A percentile compares a stretch with the other conserved stretches of the same genome.
These are phyloP conservation scores for Silurus lanzhouensis DNA, from an alignment of 2,797 vertebrate species.

Conservation along the genomic window DNA sequence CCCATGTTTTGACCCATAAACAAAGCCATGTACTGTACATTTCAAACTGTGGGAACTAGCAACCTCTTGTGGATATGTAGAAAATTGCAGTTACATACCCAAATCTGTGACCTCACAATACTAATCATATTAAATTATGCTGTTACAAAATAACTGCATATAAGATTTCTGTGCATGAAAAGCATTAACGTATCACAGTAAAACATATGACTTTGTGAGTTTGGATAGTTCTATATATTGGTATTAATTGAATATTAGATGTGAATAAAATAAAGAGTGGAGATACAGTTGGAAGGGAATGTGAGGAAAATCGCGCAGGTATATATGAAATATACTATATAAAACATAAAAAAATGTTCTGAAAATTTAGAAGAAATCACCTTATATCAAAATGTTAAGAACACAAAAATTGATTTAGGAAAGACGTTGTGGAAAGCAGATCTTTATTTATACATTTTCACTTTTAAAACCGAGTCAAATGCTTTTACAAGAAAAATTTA, in stretches of 20 bases:
- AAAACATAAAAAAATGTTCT: background rate
- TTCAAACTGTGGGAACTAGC: background rate
- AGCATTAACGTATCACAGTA: background rate
- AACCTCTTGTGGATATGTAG: background rate
- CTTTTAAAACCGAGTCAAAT: background rate
- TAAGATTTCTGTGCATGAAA: background rate
- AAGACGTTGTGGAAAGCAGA: background rate
- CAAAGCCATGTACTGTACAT: background rate
- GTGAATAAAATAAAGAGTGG: background rate
- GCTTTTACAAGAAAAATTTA: background rate
- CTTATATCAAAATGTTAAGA: no score
- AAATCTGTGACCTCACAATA: background rate
- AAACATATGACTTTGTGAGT: background rate
- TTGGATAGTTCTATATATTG: background rate
- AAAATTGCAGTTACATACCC: background rate
- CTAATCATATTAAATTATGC: background rate
- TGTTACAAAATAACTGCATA: background rate
- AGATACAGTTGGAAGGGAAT: background rate
- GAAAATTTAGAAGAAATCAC: background rate
- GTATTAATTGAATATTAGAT: background rate
- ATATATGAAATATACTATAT: background rate
- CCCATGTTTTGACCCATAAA: background rate
- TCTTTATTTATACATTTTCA: background rate
- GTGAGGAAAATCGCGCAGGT: background rate
- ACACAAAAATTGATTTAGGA: background rate